phyloP scores from a whole-genome alignment of 2,888 invertebrate species.

The Masnerella sp. region DNA sequence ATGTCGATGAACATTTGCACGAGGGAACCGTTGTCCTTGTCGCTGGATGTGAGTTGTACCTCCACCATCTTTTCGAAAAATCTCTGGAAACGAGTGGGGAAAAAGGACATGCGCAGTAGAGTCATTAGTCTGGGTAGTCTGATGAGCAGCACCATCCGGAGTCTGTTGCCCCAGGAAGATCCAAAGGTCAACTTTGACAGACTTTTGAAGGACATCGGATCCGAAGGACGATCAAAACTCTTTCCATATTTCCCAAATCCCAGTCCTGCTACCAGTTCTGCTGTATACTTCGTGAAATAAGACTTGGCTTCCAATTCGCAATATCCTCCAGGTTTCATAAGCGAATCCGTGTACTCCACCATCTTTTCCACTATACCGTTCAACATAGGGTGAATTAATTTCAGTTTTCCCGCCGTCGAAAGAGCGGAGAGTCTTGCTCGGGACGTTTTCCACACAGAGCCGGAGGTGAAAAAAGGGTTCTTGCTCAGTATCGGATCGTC shows the following conservation, averaged over 20 bases:
- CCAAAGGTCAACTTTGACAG: constrained; percentile 57
- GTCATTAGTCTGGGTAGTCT: constrained; percentile 2
- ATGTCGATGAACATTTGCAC: constrained; percentile 53
- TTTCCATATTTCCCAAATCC: constrained; percentile 67
- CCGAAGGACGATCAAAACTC: constrained; percentile 61
- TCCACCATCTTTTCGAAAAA: background rate
- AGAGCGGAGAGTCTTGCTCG: constrained; percentile 41
- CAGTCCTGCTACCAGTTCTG: constrained; percentile 65
- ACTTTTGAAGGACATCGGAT: constrained; percentile 39
- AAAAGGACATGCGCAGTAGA: background rate
- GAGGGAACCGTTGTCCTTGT: background rate
- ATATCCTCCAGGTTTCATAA: constrained; percentile 21
- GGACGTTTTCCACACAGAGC: constrained; percentile 63
- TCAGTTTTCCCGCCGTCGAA: constrained; percentile 63
- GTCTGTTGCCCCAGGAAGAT: constrained; percentile 47
- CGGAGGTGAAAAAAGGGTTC: constrained; percentile 68
- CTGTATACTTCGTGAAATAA: constrained; percentile 64
- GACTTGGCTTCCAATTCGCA: constrained; percentile 63
- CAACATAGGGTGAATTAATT: constrained; percentile 64
- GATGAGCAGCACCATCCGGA: background rate
- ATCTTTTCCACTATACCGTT: constrained; percentile 63
- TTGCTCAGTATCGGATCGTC: constrained; percentile 63
- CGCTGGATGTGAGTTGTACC: background rate
- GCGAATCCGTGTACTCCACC: constrained; percentile 39
- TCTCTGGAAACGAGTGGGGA: constrained; percentile 4